Percentiles rank a stretch among this genome's conserved stretches.
These are phyloP conservation scores for Ranitomeya imitator DNA, from an alignment of 2,113 vertebrate species.

Conservation along the genomic window DNA sequence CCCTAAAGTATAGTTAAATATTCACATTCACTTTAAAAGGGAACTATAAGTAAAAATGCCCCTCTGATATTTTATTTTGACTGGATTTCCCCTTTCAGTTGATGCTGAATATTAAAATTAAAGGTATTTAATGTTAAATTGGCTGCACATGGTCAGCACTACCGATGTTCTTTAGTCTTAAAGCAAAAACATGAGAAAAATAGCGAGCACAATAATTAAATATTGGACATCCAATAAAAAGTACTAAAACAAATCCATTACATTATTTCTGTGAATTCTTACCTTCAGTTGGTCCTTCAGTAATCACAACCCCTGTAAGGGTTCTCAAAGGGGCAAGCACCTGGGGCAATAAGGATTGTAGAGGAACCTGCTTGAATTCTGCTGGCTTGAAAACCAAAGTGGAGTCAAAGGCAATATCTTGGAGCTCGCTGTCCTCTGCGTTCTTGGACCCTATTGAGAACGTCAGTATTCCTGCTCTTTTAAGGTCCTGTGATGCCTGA, in stretches of 20 bases:
- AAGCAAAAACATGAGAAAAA: neutral
- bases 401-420: conserved; percentile 77
- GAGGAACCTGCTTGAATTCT: conserved; percentile 74
- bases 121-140: no score
- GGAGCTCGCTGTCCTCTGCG: conserved; percentile 74
- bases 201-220: neutral
- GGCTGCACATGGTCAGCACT: neutral
- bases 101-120: no score
- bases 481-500: conserved; percentile 73
- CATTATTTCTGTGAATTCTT: conserved; percentile 54
- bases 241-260: neutral
- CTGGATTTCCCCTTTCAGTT: no score
- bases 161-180: neutral
- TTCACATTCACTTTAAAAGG: neutral
- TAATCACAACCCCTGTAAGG: conserved; percentile 74
- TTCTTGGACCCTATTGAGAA: conserved; percentile 76
- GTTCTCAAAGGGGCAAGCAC: conserved; percentile 77
- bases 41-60: no score
- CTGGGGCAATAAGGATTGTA: conserved; percentile 68
- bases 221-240: neutral
- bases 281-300: conserved; percentile 78
- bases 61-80: no score
- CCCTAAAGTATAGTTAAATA: neutral
- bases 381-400: conserved; percentile 69
- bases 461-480: conserved; percentile 75